Base-by-base conservation (phyloP, 2,113 vertebrate species). In the Brachypodius melanocephalos region DNA sequence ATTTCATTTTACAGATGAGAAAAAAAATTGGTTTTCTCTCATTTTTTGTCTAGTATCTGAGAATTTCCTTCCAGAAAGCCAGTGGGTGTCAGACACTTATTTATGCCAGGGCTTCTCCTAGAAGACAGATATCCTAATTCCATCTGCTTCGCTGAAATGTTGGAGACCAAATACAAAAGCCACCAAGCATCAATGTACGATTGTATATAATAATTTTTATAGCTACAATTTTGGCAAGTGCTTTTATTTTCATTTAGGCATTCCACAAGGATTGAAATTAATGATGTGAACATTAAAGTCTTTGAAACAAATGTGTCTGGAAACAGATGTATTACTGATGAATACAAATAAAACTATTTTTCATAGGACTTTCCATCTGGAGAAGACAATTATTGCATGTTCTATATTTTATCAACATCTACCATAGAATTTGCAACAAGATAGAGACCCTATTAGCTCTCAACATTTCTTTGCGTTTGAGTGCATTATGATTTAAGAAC, bases 261-360 rank as follows among this genome's bases (percentile, higher is more conserved):
- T 88, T 86, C 34, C 46, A 77, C 61, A 67, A 59, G 19, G 42
- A 95, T 94, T 93, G 72, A 90, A 85, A 93, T 73, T 80, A 93
- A 80, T 85, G 76, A 80, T 32, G 24, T 80, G 61, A 94, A 81
- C 55, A 69, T 87, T 67, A 66, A 90, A 95, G 28, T 69, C 77
- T 62, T 68, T 71, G 62, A 91, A 94, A 90, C 0, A 4, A 91
- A 87, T 72, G 17, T 65, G 18, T 90, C 84, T 89, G n/a, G 51
- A 94, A 90, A 75, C 54, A 93, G 90, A 95, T 75, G 59, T 34
- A 95, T 85, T 92, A 66, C 68, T 59, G 34, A 72, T 63, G 75
- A 86, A 78, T 79, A 86, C 63, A 93, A 91, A 88, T 91, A 93
- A 89, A 96, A 72, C 61, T 65, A 78, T 92, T 96, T 96, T 91